Conservation (phyloP, 2,888 invertebrate species). For the Rhyacophila evoluta region DNA sequence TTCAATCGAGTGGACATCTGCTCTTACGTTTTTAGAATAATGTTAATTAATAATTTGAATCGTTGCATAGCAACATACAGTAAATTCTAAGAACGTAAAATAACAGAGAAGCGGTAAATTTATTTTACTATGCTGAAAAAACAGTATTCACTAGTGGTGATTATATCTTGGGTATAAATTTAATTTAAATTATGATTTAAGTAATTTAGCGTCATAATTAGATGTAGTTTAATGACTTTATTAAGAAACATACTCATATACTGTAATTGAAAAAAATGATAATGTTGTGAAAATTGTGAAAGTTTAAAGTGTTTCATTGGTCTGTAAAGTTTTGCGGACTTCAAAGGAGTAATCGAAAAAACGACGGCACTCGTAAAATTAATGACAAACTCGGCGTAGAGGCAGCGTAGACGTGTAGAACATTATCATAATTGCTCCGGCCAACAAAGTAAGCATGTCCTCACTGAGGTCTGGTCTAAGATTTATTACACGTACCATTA, state of each 20-base stretch:
- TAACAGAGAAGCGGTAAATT: too few relatives aligned
- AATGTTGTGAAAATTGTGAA: neutral
- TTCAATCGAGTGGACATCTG: too few relatives aligned
- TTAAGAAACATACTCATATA: neutral
- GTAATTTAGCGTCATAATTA: too few relatives aligned
- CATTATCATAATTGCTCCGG: constrained; percentile 13
- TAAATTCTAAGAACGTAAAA: too few relatives aligned
- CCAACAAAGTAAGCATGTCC: neutral
- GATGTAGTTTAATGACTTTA: too few relatives aligned
- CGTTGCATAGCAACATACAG: too few relatives aligned
- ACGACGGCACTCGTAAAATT: constrained; percentile 8
- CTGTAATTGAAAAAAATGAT: neutral
- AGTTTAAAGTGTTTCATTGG: constrained; percentile 7
- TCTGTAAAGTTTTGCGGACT: neutral
- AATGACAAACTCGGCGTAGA: neutral
- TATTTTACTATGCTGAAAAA: too few relatives aligned
- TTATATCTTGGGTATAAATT: too few relatives aligned
- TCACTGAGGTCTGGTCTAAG: neutral
- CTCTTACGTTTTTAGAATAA: too few relatives aligned
- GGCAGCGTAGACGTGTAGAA: constrained; percentile 2
- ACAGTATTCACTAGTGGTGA: too few relatives aligned
- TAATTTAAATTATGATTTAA: too few relatives aligned
- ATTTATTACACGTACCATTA: neutral
- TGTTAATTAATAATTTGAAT: too few relatives aligned
- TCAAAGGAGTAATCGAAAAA: constrained; percentile 4